phyloP scores from a whole-genome alignment of 1,140 invertebrate genomes.

The Pentalonia nigronervosa region DNA sequence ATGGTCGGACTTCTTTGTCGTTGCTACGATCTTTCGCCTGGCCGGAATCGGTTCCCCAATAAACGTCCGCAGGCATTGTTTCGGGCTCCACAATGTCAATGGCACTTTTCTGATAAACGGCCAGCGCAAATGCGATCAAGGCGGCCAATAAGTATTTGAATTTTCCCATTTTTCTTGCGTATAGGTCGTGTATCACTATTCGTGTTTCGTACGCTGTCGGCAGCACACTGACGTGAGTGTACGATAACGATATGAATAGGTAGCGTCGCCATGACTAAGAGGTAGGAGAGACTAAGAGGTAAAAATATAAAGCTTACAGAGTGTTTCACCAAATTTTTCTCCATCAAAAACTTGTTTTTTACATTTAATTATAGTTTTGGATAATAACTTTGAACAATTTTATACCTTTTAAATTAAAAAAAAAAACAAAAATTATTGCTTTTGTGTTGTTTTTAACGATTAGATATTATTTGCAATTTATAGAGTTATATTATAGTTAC shows the following conservation, averaged over 20 bases:
- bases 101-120: neutral
- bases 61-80: neutral
- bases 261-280: neutral
- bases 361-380: neutral
- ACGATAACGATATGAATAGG: neutral
- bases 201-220: neutral
- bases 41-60: neutral
- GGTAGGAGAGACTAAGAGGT: no score
- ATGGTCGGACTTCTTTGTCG: neutral
- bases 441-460: neutral
- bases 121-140: neutral
- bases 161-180: neutral
- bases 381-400: neutral
- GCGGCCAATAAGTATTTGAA: neutral
- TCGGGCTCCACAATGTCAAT: neutral
- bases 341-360: neutral
- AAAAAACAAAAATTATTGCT: neutral
- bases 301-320: neutral
- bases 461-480: neutral
- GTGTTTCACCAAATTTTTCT: neutral
- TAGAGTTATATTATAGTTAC: neutral
- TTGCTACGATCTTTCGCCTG: neutral
- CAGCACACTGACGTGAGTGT: neutral
- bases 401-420: neutral
- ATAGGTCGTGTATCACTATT: neutral